Percentiles rank a stretch among this genome's conserved stretches.
Evolutionary conservation across 2,113 vertebrate species (phyloP).

Genomic region (Crocuta crocuta): DNA sequence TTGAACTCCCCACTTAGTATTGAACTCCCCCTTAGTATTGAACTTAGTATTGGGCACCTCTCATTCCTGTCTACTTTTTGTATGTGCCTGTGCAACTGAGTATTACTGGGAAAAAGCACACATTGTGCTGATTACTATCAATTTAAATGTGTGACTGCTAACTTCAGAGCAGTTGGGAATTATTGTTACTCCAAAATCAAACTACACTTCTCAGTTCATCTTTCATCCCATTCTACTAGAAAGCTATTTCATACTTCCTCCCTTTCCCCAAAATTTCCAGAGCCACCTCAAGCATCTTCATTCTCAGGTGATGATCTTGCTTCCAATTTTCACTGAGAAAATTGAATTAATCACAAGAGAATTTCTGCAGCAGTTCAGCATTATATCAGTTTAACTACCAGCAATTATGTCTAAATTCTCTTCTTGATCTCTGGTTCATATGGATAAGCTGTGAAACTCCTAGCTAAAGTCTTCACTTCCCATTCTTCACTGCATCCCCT

Average conservation of each 20-base stretch:
- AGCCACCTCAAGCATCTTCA: background rate
- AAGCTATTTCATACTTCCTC: background rate
- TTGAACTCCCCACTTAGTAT: background rate
- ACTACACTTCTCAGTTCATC: background rate
- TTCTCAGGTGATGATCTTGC: background rate
- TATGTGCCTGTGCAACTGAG: background rate
- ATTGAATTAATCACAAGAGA: background rate
- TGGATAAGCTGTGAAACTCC: background rate
- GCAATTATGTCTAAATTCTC: background rate
- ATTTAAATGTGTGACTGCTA: background rate
- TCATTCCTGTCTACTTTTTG: background rate
- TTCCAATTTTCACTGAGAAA: background rate
- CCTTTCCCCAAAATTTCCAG: background rate
- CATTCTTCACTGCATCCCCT: background rate
- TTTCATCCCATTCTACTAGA: background rate
- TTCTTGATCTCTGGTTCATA: background rate
- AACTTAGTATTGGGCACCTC: background rate
- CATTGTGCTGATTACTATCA: background rate
- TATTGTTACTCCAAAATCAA: background rate
- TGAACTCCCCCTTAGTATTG: background rate
- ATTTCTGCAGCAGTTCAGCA: background rate
- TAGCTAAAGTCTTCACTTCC: background rate
- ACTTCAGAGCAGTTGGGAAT: background rate
- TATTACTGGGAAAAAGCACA: background rate
- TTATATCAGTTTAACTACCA: background rate